Evolutionary conservation across 2,888 invertebrate genomes (phyloP).

Genomic region (Fissipunctia ypsillon): DNA sequence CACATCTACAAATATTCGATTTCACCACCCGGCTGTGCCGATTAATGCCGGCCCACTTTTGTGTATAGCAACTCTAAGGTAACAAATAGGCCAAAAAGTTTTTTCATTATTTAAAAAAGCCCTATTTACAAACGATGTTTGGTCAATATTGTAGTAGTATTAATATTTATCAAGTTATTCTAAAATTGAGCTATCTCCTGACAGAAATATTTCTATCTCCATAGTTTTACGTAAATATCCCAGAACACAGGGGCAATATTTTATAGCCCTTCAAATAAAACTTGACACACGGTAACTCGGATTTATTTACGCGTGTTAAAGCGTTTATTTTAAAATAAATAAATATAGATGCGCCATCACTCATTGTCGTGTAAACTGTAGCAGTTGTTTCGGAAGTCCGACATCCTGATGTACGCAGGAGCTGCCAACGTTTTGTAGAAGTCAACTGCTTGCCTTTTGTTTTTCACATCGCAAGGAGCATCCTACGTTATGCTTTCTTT

Average conservation of each 20-base stretch:
- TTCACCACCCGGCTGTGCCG: too few species aligned
- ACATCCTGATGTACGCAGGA: slow-evolving; percentile 81
- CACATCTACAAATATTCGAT: too few species aligned
- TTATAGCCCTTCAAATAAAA: slow-evolving; percentile 59
- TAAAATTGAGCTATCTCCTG: neutral
- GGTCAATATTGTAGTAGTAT: too few species aligned
- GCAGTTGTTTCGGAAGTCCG: slow-evolving; percentile 88
- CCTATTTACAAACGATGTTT: too few species aligned
- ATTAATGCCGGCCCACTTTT: too few species aligned
- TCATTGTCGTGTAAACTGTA: slow-evolving; percentile 83
- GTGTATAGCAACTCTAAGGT: too few species aligned
- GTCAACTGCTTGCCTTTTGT: neutral
- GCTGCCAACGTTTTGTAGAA: slow-evolving; percentile 71
- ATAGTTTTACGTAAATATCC: slow-evolving; percentile 44
- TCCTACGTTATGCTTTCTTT: too few species aligned
- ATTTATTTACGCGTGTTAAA: slow-evolving; percentile 71
- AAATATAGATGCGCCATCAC: slow-evolving; percentile 79
- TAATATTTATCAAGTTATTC: slow-evolving; percentile 13
- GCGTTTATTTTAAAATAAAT: slow-evolving; percentile 83
- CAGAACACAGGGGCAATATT: slow-evolving; percentile 36
- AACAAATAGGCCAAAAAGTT: too few species aligned
- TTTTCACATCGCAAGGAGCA: neutral
- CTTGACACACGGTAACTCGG: slow-evolving; percentile 66
- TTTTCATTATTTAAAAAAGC: too few species aligned
- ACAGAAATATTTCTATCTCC: neutral